Evolutionary conservation across 2,888 invertebrate genomes (phyloP), one percentile per base, ranked within the genome.

Genomic region (Tetragonula carbonaria): DNA sequence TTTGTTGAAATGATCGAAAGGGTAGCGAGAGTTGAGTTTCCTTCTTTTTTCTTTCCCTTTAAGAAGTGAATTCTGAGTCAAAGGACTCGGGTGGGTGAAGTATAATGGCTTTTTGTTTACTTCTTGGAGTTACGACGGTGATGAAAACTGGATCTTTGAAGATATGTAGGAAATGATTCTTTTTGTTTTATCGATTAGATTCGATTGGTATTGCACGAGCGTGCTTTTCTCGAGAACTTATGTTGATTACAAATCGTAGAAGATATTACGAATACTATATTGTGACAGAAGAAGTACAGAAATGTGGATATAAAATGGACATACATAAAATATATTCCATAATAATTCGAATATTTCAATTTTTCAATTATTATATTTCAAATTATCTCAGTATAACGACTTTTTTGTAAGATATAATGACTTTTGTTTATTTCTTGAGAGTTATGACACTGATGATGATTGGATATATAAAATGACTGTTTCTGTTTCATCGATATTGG

Each of bases 401-500:
- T 6, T 33, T 33, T 33, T 33, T 3, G 2, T 33, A 33, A 33
- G 33, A 3, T 33, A 33, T 33, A 16, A 16, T 8, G 23, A 23
- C 1, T 16, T 6, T 23, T 23, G 62, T 62, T 62, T 23, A 6
- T 23, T 1, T 23, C 3, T 23, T 23, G 16, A 0, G 3, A 8
- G 6, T 62, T 23, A 23, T 62, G 8, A 2, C 2, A 38, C 6
- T 38, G 38, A 38, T 38, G 38, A 38, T 38, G 38, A 38, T 38
- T 38, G 23, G 8, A 6, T 62, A 0, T 6, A 23, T 0, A 14
- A 6, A 62, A 6, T 16, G 62, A 62, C 6, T 0, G 0, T 62
- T 16, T 28, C 16, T 2, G 0, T 23, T 5, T 23, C 14, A 23
- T 59, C 2, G 14, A 14, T 0, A 23, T 16, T 16, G 16, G 23